These are phyloP conservation scores for Tautogolabrus adspersus DNA, from an alignment of 2,113 vertebrate species.

Conservation along the genomic window DNA sequence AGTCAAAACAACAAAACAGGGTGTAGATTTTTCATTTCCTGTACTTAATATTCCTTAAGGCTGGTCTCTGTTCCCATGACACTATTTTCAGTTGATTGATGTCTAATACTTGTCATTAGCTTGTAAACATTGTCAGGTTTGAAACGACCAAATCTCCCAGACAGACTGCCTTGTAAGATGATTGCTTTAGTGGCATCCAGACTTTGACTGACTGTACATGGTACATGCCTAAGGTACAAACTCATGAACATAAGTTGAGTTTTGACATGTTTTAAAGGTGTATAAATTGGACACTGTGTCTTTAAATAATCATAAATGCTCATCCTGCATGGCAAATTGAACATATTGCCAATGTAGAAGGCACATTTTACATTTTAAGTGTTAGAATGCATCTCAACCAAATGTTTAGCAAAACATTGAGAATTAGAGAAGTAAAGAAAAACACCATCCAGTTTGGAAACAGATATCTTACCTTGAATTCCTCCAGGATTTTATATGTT, in stretches of 20 bases:
- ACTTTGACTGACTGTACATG: slow-evolving; percentile 13
- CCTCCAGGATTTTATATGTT: slow-evolving; percentile 98
- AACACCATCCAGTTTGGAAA: background rate
- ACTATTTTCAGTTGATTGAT: background rate
- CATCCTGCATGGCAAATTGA: no score
- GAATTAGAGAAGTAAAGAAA: no score
- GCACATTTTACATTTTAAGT: no score
- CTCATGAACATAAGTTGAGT: slow-evolving; percentile 20
- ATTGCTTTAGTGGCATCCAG: slow-evolving; percentile 23
- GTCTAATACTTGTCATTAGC: no score
- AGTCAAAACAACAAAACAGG: background rate
- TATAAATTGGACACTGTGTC: no score
- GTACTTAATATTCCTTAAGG: background rate
- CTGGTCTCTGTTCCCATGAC: background rate
- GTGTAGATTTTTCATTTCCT: background rate
- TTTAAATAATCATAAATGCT: no score
- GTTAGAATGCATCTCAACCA: no score
- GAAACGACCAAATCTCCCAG: background rate
- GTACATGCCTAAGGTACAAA: slow-evolving; percentile 20
- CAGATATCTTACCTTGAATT: slow-evolving; percentile 94
- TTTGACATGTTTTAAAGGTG: background rate
- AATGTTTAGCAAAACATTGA: no score
- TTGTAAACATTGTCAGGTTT: no score
- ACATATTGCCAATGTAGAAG: no score
- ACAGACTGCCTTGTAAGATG: background rate